These are phyloP conservation scores for Leptinotarsa rubiginosa DNA, from an alignment of 2,888 invertebrate genomes.

Conservation along the genomic window DNA sequence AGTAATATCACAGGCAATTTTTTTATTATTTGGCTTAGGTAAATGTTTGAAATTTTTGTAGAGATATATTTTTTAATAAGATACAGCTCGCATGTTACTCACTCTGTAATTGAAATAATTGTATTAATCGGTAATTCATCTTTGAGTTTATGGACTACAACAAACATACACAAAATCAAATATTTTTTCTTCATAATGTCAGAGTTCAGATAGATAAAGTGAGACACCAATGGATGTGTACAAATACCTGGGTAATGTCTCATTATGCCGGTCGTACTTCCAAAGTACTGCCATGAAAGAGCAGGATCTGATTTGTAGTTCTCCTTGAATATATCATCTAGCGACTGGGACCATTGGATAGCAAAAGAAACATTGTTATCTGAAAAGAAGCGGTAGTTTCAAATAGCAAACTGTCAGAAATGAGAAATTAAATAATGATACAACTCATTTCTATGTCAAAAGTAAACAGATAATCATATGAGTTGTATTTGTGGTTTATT, in stretches of 20 bases:
- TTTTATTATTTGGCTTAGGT: no score
- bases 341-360: slow-evolving; percentile 90
- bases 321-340: slow-evolving; percentile 85
- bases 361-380: slow-evolving; percentile 71
- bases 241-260: slow-evolving; percentile 82
- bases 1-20: no score
- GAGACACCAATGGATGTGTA: neutral
- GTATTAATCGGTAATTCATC: no score
- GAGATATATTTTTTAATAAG: no score
- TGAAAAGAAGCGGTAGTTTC: slow-evolving; percentile 11
- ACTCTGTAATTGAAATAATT: no score
- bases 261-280: slow-evolving; percentile 92
- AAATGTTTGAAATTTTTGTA: no score
- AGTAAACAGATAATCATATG: no score
- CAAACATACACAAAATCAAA: no score
- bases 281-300: slow-evolving; percentile 97
- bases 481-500: neutral
- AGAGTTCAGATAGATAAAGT: no score
- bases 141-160: no score
- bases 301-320: slow-evolving; percentile 92
- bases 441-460: neutral
- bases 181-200: no score
- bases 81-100: no score
- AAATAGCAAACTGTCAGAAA: neutral
- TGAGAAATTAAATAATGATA: neutral